phyloP scores from a whole-genome alignment of 2,113 vertebrate species.

The Paedocypris sp. region DNA sequence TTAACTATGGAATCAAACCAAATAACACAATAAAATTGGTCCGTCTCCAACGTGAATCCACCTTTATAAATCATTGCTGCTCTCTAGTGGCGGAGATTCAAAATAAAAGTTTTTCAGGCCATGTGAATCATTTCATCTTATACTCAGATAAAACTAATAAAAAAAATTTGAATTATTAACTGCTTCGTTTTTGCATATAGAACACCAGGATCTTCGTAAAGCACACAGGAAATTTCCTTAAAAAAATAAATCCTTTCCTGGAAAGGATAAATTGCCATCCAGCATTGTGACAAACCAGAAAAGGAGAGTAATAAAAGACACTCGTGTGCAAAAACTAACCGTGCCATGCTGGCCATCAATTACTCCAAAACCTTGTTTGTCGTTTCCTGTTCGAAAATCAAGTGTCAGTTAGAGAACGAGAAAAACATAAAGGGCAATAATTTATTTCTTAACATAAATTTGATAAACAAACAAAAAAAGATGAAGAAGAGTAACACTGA shows the following conservation, averaged over 20 bases:
- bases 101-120: background rate
- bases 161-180: no score
- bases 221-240: no score
- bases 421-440: conserved; percentile 34
- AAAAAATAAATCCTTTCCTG: background rate
- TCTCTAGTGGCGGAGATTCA: background rate
- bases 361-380: background rate
- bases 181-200: no score
- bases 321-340: no score
- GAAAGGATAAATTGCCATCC: background rate
- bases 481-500: conserved; percentile 32
- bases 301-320: no score
- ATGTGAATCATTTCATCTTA: background rate
- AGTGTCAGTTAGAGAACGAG: conserved; percentile 1
- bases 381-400: background rate
- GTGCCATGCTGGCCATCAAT: no score
- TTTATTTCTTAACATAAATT: conserved; percentile 38
- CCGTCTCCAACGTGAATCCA: background rate
- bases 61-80: background rate
- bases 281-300: background rate
- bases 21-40: background rate
- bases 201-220: no score
- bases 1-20: background rate
- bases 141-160: no score
- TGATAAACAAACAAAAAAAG: conserved; percentile 25